Evolutionary conservation across 2,797 vertebrate genomes (phyloP).

Genomic region (Falco columbarius): DNA sequence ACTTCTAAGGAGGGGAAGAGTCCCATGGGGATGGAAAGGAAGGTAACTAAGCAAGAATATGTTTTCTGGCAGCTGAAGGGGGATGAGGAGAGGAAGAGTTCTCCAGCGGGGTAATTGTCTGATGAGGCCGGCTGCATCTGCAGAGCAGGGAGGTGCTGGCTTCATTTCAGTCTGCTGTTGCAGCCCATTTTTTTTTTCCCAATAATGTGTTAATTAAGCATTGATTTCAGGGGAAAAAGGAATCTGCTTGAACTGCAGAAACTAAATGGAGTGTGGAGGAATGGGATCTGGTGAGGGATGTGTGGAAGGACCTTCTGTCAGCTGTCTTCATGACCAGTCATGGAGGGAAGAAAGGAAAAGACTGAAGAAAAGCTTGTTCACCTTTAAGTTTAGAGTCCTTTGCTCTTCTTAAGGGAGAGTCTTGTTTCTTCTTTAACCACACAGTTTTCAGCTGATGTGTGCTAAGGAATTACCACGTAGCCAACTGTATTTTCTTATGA

Average conservation of each 20-base stretch:
- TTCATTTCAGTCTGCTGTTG: slow-evolving; percentile 71
- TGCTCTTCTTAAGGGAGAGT: neutral
- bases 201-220: slow-evolving; percentile 83
- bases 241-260: slow-evolving; percentile 75
- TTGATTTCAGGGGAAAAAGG: slow-evolving; percentile 76
- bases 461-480: neutral
- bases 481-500: neutral
- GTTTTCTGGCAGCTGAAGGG: neutral
- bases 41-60: neutral
- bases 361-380: neutral
- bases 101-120: neutral
- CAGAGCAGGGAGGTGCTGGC: slow-evolving; percentile 62
- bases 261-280: slow-evolving; percentile 74
- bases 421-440: neutral
- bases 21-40: neutral
- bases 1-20: neutral
- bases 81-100: neutral
- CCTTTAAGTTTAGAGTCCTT: neutral
- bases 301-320: slow-evolving; percentile 65
- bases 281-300: slow-evolving; percentile 48
- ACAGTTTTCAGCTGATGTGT: neutral
- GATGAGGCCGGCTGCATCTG: neutral
- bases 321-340: slow-evolving; percentile 27
- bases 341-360: neutral
- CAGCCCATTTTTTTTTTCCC: slow-evolving; percentile 56